Base-by-base conservation (phyloP, 2,113 vertebrate genomes). In the Lophochroa leadbeateri region DNA sequence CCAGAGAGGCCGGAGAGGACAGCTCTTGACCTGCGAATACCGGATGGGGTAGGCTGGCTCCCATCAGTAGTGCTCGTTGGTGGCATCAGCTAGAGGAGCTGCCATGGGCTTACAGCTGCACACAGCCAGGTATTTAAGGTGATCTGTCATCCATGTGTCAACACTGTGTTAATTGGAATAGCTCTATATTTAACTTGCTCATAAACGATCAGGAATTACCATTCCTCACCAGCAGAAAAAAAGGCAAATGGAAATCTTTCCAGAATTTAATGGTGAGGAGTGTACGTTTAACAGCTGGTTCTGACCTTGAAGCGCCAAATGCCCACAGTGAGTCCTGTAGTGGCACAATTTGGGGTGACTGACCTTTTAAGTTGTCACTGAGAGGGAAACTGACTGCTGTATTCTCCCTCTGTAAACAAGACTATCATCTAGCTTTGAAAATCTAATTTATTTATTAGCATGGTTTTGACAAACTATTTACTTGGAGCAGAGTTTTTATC, bases 1-100 rank as follows among this genome's bases (percentile, higher is more conserved):
- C 24, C 0, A 1, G 27, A n/a, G 75, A 31, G 27, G 61, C 52
- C 15, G 29, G 6, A 18, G 47, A 55, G 0, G 1, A 8, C 37
- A 50, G 39, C 57, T 60, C 47, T 37, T 25, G 10, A 20, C 14
- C 19, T 17, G 33, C 46, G 6, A 1, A 24, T 3, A 11, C 33
- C 0, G 1, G 13, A 1, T 31, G 13, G 17, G 7, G 28, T 27
- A 11, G 55, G 29, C 55, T 75, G 60, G 27, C 39, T 11, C 21
- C 10, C 47, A 23, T 6, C 50, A 15, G 0, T 12, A 24, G 18
- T 0, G 4, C 11, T 21, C 15, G 4, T 53, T 4, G 23, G 8
- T 47, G 29, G 46, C 15, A 25, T 23, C 63, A 27, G 64, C 61
- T 10, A 3, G 15, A 16, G 43, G 1, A 24, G n/a, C 68, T n/a